phyloP scores from a whole-genome alignment of 2,113 vertebrate genomes.

The Cichladusa arquata region DNA sequence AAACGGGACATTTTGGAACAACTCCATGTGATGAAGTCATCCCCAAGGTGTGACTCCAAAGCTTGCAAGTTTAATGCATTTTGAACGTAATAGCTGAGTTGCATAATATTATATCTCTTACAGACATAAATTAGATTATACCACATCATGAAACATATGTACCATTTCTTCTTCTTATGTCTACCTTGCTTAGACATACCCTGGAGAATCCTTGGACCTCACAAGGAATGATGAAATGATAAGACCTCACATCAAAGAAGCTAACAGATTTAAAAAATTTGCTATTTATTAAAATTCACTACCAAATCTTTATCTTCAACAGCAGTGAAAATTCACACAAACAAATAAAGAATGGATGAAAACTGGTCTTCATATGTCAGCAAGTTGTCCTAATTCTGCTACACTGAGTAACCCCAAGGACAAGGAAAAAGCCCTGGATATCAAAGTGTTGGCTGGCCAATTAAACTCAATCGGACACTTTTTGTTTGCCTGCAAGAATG shows the following conservation, averaged over 20 bases:
- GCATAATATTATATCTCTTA: not conserved
- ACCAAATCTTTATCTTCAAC: not conserved
- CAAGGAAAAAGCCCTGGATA: not conserved
- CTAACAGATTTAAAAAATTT: not conserved
- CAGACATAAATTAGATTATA: not conserved
- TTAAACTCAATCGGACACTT: slow-evolving; percentile 10
- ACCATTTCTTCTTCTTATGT: not conserved
- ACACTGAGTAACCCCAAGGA: not conserved
- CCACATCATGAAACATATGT: accelerated
- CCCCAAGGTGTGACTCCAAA: not conserved
- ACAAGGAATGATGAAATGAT: not conserved
- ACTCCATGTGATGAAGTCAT: not conserved
- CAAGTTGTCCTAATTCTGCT: not conserved
- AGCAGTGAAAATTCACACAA: not conserved
- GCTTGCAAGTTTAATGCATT: not conserved
- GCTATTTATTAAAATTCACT: not conserved
- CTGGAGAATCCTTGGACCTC: not conserved
- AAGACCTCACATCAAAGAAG: not conserved
- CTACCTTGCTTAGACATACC: not conserved
- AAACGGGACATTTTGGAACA: not conserved
- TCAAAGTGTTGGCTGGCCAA: not conserved
- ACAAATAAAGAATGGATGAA: not conserved
- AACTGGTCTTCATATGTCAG: not conserved
- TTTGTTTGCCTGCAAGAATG: slow-evolving; percentile 15
- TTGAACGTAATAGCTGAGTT: accelerated